phyloP scores from a whole-genome alignment of 2,113 vertebrate genomes.

The Hylia prasina region DNA sequence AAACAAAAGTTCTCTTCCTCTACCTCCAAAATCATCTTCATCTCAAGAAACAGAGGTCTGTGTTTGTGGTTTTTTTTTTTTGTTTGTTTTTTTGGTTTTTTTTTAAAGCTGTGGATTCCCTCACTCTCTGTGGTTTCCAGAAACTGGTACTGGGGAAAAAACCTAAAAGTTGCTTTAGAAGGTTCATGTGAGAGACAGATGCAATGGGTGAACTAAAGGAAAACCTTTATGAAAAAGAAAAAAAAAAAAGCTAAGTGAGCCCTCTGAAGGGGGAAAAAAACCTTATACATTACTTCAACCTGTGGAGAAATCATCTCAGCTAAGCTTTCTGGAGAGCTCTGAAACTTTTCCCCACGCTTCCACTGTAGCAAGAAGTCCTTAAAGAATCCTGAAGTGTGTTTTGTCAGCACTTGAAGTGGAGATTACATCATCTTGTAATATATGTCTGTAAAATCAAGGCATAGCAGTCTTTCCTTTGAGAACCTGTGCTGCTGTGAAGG shows the following conservation, averaged over 20 bases:
- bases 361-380: not conserved
- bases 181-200: not conserved
- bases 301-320: not conserved
- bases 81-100: no score
- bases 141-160: not conserved
- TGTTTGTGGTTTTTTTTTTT: no score
- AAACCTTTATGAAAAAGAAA: not conserved
- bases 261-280: not conserved
- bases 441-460: not conserved
- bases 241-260: not conserved
- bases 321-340: not conserved
- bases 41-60: not conserved
- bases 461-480: not conserved
- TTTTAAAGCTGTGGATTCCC: not conserved
- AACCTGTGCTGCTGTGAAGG: rapidly evolving
- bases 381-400: not conserved
- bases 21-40: not conserved
- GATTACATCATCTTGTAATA: not conserved
- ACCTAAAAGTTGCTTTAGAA: not conserved
- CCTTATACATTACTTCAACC: not conserved
- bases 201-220: not conserved
- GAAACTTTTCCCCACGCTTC: not conserved
- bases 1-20: not conserved
- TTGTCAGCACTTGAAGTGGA: not conserved
- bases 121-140: not conserved